These are phyloP conservation scores for Platalea minor DNA, from an alignment of 2,797 vertebrate species.

Conservation along the genomic window DNA sequence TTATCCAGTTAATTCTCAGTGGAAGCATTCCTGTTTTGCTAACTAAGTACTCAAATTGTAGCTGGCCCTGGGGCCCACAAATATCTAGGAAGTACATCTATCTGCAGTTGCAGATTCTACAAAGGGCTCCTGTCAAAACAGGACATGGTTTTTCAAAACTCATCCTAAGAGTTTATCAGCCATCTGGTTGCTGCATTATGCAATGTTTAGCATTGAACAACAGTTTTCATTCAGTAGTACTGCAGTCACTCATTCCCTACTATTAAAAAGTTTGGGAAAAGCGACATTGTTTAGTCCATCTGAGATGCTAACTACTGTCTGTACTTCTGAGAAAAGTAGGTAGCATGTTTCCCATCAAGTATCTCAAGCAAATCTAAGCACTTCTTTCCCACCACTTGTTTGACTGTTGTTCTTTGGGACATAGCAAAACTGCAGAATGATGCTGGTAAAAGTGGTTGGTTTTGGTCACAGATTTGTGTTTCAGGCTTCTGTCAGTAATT, in stretches of 20 bases:
- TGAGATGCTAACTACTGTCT: background rate
- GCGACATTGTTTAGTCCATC: background rate
- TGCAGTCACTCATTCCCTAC: background rate
- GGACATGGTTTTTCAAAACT: slow-evolving; percentile 30
- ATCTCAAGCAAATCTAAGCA: background rate
- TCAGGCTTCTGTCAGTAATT: background rate
- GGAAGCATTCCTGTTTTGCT: background rate
- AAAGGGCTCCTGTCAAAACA: background rate
- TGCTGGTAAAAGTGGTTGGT: background rate
- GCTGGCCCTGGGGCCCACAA: background rate
- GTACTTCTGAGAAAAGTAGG: background rate
- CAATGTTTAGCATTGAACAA: background rate
- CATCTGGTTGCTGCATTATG: background rate
- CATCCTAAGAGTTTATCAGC: background rate
- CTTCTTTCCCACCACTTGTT: background rate
- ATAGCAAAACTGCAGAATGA: background rate
- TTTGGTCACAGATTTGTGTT: background rate
- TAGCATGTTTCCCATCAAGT: background rate
- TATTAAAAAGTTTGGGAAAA: background rate
- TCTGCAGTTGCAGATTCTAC: background rate
- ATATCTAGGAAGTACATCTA: background rate
- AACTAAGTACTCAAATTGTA: background rate
- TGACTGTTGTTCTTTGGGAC: background rate
- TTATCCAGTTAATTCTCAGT: background rate
- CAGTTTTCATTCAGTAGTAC: background rate